Percentiles rank a stretch among this genome's conserved stretches.
Conservation (phyloP, 2,797 vertebrate genomes). For the Trematomus bernacchii region DNA sequence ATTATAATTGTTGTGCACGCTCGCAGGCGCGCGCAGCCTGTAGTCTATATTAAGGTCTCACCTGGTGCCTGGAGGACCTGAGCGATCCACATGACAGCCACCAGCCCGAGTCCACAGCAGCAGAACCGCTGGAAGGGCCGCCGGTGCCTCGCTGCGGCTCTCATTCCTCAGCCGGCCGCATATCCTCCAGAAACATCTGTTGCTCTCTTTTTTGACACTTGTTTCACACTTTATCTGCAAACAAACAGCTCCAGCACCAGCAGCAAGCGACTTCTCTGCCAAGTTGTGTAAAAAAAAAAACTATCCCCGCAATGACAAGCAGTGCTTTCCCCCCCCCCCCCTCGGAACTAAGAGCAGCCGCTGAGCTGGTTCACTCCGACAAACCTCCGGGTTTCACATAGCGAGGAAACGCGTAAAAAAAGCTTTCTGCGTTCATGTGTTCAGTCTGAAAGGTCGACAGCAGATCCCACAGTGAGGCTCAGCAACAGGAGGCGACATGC, state of each 20-base stretch:
- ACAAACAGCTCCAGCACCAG: slow-evolving; percentile 26
- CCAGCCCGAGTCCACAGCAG: slow-evolving; percentile 82
- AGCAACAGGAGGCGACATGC: slow-evolving; percentile 76
- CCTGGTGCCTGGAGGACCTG: slow-evolving; percentile 83
- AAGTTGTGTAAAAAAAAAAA: slow-evolving; percentile 64
- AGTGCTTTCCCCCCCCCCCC: neutral
- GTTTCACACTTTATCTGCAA: slow-evolving; percentile 67
- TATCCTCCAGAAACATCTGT: slow-evolving; percentile 76
- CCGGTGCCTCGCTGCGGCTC: slow-evolving; percentile 76
- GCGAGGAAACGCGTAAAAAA: slow-evolving; percentile 30
- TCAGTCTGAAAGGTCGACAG: slow-evolving; percentile 72
- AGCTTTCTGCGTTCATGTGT: slow-evolving; percentile 53
- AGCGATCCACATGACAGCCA: slow-evolving; percentile 80
- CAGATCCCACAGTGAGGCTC: slow-evolving; percentile 69
- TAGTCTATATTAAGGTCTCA: slow-evolving; percentile 69
- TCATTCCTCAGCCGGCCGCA: slow-evolving; percentile 81
- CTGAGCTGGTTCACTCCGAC: slow-evolving; percentile 35
- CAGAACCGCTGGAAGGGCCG: slow-evolving; percentile 85
- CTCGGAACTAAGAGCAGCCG: slow-evolving; percentile 42
- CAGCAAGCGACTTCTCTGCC: slow-evolving; percentile 57
- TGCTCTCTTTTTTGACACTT: slow-evolving; percentile 67
- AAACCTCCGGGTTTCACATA: slow-evolving; percentile 46
- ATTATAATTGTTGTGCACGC: neutral
- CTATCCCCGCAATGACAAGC: slow-evolving; percentile 34
- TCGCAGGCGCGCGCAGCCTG: slow-evolving; percentile 24